Evolutionary conservation across 2,113 vertebrate genomes (phyloP), one percentile per base, ranked within the genome.

Genomic region (Nycticorax nycticorax): DNA sequence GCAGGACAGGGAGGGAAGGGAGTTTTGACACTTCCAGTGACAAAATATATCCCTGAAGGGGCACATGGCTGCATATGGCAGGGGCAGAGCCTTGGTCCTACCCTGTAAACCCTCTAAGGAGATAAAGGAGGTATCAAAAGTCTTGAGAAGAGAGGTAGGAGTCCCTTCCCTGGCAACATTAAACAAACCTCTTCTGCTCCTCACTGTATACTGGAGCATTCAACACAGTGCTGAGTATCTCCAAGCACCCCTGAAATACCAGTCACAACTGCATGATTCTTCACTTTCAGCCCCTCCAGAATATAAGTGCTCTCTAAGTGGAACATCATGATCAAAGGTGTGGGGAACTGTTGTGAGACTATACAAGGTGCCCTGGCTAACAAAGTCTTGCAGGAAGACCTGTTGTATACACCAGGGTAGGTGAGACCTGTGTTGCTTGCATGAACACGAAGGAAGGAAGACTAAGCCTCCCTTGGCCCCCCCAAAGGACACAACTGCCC

Each of bases 391-490:
- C 4, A 62, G n/a, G 15, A 59, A 86, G 18, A 8, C 9, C 20
- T 18, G 7, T 4, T 76, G 30, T 3, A 12, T 6, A 1, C 3
- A 7, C 6, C 14, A 63, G 21, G 11, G 37, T 7, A 47, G 32
- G 71, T 3, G 8, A 43, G 3, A 33, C 8, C 37, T 12, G 13
- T 1, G 3, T 24, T 14, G 1, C 56, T 55, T 37, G 7, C 10
- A 27, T 5, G 12, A 57, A 23, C 10, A 68, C 66, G 27, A 64
- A n/a, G 23, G 23, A 74, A 66, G 48, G 57, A n/a, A 5, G 15
- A 39, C 21, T 35, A 33, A 64, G 14, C 27, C 27, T 57, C 9
- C 24, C 4, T 16, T 50, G 7, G 5, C 6, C 7, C 33, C 11
- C 39, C 39, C 8, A 62, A n/a, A 67, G 53, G 21, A 39, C 30